Evolutionary conservation across 2,888 invertebrate species (phyloP).

Genomic region (Nemoura dubitans): DNA sequence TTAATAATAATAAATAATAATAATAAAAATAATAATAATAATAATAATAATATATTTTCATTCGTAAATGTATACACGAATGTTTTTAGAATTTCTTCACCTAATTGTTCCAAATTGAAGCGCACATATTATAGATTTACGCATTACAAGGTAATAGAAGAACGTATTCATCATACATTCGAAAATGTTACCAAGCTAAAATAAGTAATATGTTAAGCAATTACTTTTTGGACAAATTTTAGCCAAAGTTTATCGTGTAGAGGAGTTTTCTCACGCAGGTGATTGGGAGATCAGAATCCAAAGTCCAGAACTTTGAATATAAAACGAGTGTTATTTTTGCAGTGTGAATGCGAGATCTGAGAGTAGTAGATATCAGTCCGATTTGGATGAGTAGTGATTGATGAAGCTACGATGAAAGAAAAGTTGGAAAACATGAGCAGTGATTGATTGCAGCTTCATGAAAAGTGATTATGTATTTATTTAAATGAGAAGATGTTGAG

Average conservation of each 20-base stretch:
- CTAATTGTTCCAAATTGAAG: background rate
- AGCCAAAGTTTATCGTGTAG: background rate
- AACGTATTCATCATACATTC: background rate
- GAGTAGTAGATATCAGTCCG: background rate
- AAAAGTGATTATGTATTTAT: slow-evolving; percentile 29
- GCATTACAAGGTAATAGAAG: background rate
- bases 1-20: no score
- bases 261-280: background rate
- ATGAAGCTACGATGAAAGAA: background rate
- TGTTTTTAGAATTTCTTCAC: background rate
- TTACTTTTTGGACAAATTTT: background rate
- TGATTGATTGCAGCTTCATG: slow-evolving; percentile 10
- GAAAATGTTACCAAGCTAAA: background rate
- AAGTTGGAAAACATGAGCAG: background rate
- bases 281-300: background rate
- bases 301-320: background rate
- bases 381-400: background rate
- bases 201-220: background rate
- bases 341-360: background rate
- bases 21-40: no score
- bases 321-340: slow-evolving; percentile 18
- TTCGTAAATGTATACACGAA: background rate
- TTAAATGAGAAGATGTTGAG: slow-evolving; percentile 18
- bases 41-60: background rate
- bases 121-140: slow-evolving; percentile 4